Evolutionary conservation across 2,888 invertebrate genomes (phyloP), one percentile per base, ranked within the genome.

Genomic region (Troides helena): DNA sequence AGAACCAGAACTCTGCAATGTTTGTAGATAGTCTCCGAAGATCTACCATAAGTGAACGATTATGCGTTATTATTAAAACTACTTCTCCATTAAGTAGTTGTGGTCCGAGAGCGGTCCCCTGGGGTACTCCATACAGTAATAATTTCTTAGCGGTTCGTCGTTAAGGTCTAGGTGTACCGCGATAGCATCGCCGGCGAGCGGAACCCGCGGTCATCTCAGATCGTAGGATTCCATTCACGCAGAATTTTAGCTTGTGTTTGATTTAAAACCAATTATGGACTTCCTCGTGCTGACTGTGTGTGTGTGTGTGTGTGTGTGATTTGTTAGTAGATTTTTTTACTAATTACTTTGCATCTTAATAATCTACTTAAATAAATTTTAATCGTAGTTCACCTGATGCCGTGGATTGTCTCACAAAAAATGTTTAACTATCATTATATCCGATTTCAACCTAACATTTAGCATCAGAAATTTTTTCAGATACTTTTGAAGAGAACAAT

Each of bases 251-350:
- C 85, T 84, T 85, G 83, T 89, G 90, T 91, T 92, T 92, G 91
- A 92, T 90, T 91, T 92, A 92, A 89, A 89, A 88, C 92, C 92
- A 91, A 92, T 92, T 91, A 92, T 90, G 90, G 91, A 78, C 91
- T 92, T 92, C 92, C 92, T 88, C 82, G 88, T 90, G 86, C 79
- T 76, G 73, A 74, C 79, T 77, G 75, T 76, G 76, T 25, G 57
- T 66, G 66, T 17, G 57, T 66, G 66, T 70, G 59, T 67, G 62
- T 63, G 43, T 25, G 30, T 46, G 23, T 25, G 39, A 59, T 63
- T 50, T 18, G 17, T n/a, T 46, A 39, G 0, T 50, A 57, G 62
- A 58, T 43, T 43, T 39, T 8, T 39, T 58, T 23, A 58, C n/a
- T 12, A 10, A 58, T 21, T 3, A 58, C 21, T 58, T 21, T 10